These are phyloP conservation scores for Neelides sp. DNA, from an alignment of 1,140 invertebrate species.

Conservation along the genomic window DNA sequence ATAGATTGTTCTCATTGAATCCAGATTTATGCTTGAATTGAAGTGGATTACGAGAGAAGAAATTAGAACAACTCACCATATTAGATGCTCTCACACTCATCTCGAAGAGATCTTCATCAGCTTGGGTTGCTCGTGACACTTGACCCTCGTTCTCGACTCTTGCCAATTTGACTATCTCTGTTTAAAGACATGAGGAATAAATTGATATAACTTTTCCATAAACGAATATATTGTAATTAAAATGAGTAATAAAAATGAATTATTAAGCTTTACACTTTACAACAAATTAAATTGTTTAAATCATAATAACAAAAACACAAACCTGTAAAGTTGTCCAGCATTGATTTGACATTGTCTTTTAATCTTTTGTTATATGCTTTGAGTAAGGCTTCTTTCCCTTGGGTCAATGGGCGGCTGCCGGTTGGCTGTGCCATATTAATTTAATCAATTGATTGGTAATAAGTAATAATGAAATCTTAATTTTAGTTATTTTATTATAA, in stretches of 20 bases:
- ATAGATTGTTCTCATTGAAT: background rate
- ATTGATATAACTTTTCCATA: too few species aligned
- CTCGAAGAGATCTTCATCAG: conserved; percentile 89
- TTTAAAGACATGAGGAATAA: conserved; percentile 33
- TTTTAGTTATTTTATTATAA: too few species aligned
- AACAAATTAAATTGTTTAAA: conserved; percentile 7
- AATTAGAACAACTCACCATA: conserved; percentile 49
- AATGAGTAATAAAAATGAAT: background rate
- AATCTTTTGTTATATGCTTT: conserved; percentile 84
- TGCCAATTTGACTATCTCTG: conserved; percentile 85
- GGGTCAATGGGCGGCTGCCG: conserved; percentile 48
- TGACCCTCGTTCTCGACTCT: conserved; percentile 86
- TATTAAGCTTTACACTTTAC: conserved; percentile 5
- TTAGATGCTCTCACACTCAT: conserved; percentile 92
- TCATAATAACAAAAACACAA: conserved; percentile 28
- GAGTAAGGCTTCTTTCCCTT: conserved; percentile 83
- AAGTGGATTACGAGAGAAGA: background rate
- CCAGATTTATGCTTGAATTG: too few species aligned
- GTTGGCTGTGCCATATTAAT: conserved; percentile 12
- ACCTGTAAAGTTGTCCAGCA: conserved; percentile 93
- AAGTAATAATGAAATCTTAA: too few species aligned
- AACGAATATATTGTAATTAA: too few species aligned
- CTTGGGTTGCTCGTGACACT: conserved; percentile 71
- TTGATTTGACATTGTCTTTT: conserved; percentile 91
- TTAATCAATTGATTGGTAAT: too few species aligned